Evolutionary conservation across 2,797 vertebrate species (phyloP), one percentile per base, ranked within the genome.

Genomic region (Galago senegalensis): DNA sequence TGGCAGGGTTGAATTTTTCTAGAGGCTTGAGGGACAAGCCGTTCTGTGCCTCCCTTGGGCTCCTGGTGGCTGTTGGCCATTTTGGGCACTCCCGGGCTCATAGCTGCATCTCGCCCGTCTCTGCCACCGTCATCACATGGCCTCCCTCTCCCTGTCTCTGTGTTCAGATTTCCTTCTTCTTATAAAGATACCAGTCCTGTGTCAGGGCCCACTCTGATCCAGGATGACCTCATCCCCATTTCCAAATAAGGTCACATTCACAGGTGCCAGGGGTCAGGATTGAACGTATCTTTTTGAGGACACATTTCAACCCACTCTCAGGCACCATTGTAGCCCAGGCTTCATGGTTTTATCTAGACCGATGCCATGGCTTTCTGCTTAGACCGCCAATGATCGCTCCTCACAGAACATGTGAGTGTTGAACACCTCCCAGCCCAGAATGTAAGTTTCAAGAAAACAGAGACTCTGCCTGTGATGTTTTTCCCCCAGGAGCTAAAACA

Each of bases 161-260:
- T 40, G 18, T 77, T 43, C 58, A 91, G 16, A 61, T 46, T 40
- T 69, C n/a, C 23, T 21, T 88, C 23, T 63, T 72, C 56, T 72
- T 72, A 37, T 13, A 40, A 87, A 84, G 65, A 72, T 1, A 53
- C 13, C 34, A 84, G 72, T 34, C 53, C 20, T 16, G n/a, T 72
- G 16, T 83, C 43, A 14, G 53, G 34, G 79, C 17, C 14, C 43
- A 27, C 25, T 56, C 25, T 8, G 31, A 37, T 43, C 37, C 17
- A 61, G 31, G 7, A 1, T 46, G 60, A 83, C 5, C 49, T 61
- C 76, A 40, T 65, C 37, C 49, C 18, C n/a, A 2, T 75, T 69
- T 83, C 46, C 76, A 93, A 77, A 65, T 83, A 63, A 69, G 69
- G 61, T 91, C 83, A 77, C 9, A 25, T 1, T n/a, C 61, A 56